Evolutionary conservation across 2,888 invertebrate genomes (phyloP), one percentile per base, ranked within the genome.

Genomic region (Cheilosia vernalis): DNA sequence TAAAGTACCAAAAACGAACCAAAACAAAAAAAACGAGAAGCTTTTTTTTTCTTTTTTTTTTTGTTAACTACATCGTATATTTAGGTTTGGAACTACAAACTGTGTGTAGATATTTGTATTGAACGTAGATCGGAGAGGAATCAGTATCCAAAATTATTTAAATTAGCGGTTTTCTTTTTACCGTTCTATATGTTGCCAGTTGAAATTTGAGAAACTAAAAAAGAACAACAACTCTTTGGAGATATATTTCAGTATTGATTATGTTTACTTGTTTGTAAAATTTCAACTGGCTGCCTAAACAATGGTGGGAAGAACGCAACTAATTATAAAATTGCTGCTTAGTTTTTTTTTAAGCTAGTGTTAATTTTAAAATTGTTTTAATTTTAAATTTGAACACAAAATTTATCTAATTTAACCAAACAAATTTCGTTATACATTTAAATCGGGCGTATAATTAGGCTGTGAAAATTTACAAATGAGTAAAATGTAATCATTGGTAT

Each of bases 31-130:
- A 58, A 33, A 44, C 4, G 56, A 42, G 60, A 44, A 17, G 1
- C 30, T 61, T 74, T 53, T 73, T 47, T 33, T 9, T 55, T 33
- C 10, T 10, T 55, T 49, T 67, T 63, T 78, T 69, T 55, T 67
- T 70, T 78, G 78, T 70, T 61, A 27, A 53, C 27, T 56, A 69
- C 78, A 78, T 78, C 69, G 10, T 53, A 42, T 53, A 33, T 66
- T 60, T 64, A 61, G 44, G 53, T 79, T 44, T 60, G 10, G n/a
- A 64, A 72, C 61, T 49, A 56, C 2, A 42, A 56, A 40, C 47
- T 19, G 19, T 37, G 9, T 37, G 47, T 56, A 33, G 56, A 24
- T 64, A 30, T n/a, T n/a, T 21, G 30, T 17, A 44, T 60, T 40
- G 37, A 40, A 44, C 9, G 53, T n/a, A 21, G 24, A 15, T 21